Evolutionary conservation across 1,140 invertebrate genomes (phyloP), one percentile per base, ranked within the genome.

Genomic region (Drosophila asahinai): DNA sequence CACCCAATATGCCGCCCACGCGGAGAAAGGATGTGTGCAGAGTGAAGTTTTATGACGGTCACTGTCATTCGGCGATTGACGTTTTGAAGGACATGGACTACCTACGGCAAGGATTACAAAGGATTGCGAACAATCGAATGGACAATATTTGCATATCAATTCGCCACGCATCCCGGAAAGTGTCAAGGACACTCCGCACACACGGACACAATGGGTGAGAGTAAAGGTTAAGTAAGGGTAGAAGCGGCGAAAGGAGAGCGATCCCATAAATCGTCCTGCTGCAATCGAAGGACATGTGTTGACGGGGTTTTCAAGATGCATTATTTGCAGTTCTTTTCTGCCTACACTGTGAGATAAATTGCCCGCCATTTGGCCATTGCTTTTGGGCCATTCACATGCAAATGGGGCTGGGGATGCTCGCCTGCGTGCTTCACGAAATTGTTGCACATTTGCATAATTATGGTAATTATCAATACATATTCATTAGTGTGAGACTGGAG

Each of bases 391-490:
- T 54, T 43, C 66, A 45, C 62, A 63, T 63, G 49, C 43, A 51
- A 54, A 51, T 42, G 59, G 47, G 30, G 19, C 17, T 52, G 71
- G 36, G 47, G 51, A 30, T 42, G 63, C 62, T 75, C 75, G 67
- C 7, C 66, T 73, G n/a, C 67, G 38, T 73, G 45, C 45, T 12
- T 45, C 75, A 45, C 68, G 76, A 86, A 90, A 80, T 67, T 58
- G 78, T 73, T 82, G 78, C 75, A 86, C 65, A 84, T 90, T 90
- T 91, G 82, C 86, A 90, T 90, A 90, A 90, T 90, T 82, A 80
- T 91, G 68, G 72, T 80, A 90, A 90, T 90, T 90, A 90, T 80
- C 72, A 82, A 86, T 86, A 90, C 64, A 80, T 90, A 90, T 90
- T 90, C 86, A 90, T 82, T 86, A 89, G 81, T 86, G 78, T 71